Evolutionary conservation across 2,113 vertebrate species (phyloP), one percentile per base, ranked within the genome.

Genomic region (Benitochromis conjunctus): DNA sequence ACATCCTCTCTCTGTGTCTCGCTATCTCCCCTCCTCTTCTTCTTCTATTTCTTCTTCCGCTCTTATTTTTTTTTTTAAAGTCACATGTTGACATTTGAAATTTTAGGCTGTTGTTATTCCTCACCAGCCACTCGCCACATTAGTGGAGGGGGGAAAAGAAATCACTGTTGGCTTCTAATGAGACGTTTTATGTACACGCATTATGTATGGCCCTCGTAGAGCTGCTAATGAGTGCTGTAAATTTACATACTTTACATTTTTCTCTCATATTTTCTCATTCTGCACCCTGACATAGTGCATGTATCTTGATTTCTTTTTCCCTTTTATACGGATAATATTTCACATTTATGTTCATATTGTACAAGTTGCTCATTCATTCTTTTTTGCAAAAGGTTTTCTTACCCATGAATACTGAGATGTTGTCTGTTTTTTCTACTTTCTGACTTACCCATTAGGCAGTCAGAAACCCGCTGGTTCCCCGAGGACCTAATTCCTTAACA

Each of bases 1-100:
- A 92, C 92, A 89, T 87, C 89, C 87, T 88, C n/a, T 80, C 38
- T 57, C 21, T 62, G n/a, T 55, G 24, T 79, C 13, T 66, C 53
- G 0, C 79, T 87, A 26, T 74, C 62, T 48, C 9, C 80, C 58
- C 14, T 26, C 58, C 48, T 80, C n/a, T 19, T 69, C 31, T 66
- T 21, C n/a, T 36, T 29, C n/a, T 34, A 60, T 14, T 55, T 54
- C 46, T 79, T 38, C 46, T 41, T 81, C 53, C 43, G 26, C 12
- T 53, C 64, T 77, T 41, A 4, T 56, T 55, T 38, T 38, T 31
- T 62, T 83, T 55, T 34, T 79, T 46, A 79, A 88, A 86, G 64
- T 87, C 71, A 81, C 18, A 46, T 83, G 80, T 58, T 84, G 79
- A 78, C 87, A 84, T 88, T 90, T 90, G 3, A 29, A n/a, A 48